Evolutionary conservation across 1,140 invertebrate species (phyloP).

Genomic region (Drosophila orena): DNA sequence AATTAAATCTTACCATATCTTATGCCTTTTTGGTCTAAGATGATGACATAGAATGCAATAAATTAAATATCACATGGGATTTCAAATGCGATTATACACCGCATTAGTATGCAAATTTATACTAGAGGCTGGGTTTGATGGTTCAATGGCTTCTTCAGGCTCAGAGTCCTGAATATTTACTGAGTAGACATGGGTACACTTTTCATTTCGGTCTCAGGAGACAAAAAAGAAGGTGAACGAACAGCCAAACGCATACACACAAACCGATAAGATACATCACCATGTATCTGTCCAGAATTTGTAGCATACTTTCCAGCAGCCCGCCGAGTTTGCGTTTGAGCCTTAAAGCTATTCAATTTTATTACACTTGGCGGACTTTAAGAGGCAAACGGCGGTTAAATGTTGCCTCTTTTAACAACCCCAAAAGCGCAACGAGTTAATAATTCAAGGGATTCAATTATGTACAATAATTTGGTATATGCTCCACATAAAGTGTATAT

Average conservation of each 20-base stretch:
- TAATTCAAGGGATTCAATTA: constrained; percentile 77
- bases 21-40: neutral
- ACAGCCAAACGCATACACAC: constrained; percentile 3
- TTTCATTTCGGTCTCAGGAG: constrained; percentile 20
- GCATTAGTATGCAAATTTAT: constrained; percentile 2
- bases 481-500: neutral
- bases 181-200: constrained; percentile 1
- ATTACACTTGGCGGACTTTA: constrained; percentile 64
- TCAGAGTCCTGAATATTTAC: constrained; percentile 35
- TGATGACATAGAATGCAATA: neutral
- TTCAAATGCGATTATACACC: constrained; percentile 3
- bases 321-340: neutral
- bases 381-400: constrained; percentile 13
- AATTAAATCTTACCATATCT: neutral
- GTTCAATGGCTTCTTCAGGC: constrained; percentile 35
- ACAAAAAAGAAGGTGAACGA: constrained; percentile 31
- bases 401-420: neutral
- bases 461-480: constrained; percentile 66
- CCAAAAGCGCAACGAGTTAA: constrained; percentile 62
- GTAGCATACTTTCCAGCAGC: constrained; percentile 45
- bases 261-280: constrained; percentile 20
- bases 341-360: constrained; percentile 79
- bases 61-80: neutral
- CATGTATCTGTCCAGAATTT: constrained; percentile 25
- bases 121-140: neutral